Evolutionary conservation across 2,888 invertebrate species (phyloP), one percentile per base, ranked within the genome.

Genomic region (Cinara cedri): DNA sequence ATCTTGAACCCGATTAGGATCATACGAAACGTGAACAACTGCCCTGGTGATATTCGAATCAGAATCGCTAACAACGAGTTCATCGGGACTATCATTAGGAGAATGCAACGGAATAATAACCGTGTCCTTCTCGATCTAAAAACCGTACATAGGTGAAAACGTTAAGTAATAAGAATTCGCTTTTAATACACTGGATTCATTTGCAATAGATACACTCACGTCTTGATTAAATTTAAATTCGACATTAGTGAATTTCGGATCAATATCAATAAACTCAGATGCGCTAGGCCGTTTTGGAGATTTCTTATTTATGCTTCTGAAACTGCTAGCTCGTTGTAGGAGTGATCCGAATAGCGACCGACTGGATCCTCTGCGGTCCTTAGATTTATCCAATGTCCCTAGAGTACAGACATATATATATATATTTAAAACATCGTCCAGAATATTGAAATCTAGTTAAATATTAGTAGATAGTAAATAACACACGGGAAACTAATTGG

Each of bases 21-120:
- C 72, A 51, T 78, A 78, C 13, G 78, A 68, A 26, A 68, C 68
- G 42, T 68, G 78, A 78, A 78, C 78, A 16, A 68, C 70, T 11
- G 66, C 78, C n/a, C 44, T 60, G 1, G 78, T 70, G 42, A 60
- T 42, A n/a, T 78, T 78, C 13, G 49, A 70, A n/a, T 78, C 60
- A 21, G 78, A 66, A 49, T 81, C 74, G 14, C 66, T 81, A 44
- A 34, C 55, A 9, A 74, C 54, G n/a, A 65, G 51, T 54, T 80
- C 72, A 21, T 72, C 72, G 4, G 44, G 21, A 54, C 63, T 81
- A 44, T 81, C 81, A 76, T 83, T 83, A 13, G 83, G 84, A n/a
- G 92, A 92, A 82, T 91, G 91, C 81, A 93, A 85, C 0, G 92
- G 92, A 83, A 93, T 92, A 82, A 91, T 89, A 75, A 93, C 90